These are phyloP conservation scores for Sitophilus oryzae DNA, from an alignment of 1,140 invertebrate genomes.

Conservation along the genomic window DNA sequence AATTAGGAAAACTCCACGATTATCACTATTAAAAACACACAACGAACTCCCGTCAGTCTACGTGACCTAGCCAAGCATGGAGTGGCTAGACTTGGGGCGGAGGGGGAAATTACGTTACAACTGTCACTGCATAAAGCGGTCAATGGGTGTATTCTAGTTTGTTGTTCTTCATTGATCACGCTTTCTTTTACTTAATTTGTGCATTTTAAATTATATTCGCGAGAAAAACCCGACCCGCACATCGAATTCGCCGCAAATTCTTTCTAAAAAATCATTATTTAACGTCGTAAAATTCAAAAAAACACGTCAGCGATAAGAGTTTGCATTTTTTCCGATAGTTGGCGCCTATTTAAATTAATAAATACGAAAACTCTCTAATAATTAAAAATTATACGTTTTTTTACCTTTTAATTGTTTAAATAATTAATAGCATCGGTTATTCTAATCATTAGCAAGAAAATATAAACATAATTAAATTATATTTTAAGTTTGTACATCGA, in stretches of 20 bases:
- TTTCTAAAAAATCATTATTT: background rate
- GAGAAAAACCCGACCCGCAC: too few species aligned
- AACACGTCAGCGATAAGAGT: background rate
- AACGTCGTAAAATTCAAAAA: background rate
- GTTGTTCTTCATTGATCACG: background rate
- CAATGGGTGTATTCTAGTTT: background rate
- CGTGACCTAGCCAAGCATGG: conserved; percentile 13
- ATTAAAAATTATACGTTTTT: too few species aligned
- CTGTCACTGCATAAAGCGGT: background rate
- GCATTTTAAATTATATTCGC: background rate
- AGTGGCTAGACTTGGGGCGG: background rate
- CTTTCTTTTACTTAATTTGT: too few species aligned
- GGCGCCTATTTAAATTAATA: background rate
- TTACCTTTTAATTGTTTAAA: too few species aligned
- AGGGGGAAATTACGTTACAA: background rate
- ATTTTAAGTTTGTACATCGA: too few species aligned
- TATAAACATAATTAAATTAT: too few species aligned
- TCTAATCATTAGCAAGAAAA: too few species aligned
- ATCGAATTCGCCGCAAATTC: too few species aligned
- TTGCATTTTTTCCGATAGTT: background rate
- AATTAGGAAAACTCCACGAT: background rate
- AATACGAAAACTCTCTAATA: background rate
- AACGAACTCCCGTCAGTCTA: background rate
- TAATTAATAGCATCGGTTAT: background rate
- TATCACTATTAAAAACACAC: background rate